A percentile compares a stretch with the other conserved stretches of the same genome.
These are phyloP conservation scores for Pycnonotus jocosus DNA, from an alignment of 2,113 vertebrate species.

Conservation along the genomic window DNA sequence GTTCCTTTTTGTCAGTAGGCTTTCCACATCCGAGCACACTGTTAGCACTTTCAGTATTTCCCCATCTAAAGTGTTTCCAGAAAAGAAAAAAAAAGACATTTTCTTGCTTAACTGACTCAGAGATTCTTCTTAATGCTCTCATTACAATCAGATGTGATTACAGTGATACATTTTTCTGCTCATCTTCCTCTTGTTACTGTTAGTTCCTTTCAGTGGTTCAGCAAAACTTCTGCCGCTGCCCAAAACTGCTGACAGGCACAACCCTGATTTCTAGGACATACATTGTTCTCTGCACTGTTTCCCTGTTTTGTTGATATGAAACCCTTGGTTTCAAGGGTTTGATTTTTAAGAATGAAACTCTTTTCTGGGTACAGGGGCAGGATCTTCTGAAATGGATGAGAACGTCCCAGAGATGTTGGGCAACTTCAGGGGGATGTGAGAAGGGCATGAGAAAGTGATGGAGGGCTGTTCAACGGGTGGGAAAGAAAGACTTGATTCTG, in stretches of 20 bases:
- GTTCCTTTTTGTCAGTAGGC: not conserved
- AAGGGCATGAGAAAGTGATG: not conserved
- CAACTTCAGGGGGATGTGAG: not conserved
- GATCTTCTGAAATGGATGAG: not conserved
- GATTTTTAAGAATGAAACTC: constrained; percentile 47
- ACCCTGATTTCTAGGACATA: not conserved
- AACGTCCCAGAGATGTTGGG: not conserved
- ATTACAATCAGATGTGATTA: constrained; percentile 11
- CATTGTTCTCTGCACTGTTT: not conserved
- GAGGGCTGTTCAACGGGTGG: not conserved
- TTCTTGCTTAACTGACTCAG: not conserved
- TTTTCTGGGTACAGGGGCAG: not conserved
- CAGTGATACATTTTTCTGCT: not conserved
- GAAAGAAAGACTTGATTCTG: not conserved
- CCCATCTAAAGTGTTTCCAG: not conserved
- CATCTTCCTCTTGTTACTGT: not conserved
- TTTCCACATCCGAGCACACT: not conserved
- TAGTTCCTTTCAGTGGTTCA: constrained; percentile 48
- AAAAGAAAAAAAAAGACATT: not conserved
- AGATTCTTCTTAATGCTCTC: not conserved
- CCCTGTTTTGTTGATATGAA: not conserved
- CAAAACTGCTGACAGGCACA: not conserved
- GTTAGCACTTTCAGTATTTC: not conserved
- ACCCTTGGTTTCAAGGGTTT: not conserved
- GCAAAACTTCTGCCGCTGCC: not conserved